Conservation (phyloP, 1,140 invertebrate genomes). For the Trichomalopsis sarcophagae region DNA sequence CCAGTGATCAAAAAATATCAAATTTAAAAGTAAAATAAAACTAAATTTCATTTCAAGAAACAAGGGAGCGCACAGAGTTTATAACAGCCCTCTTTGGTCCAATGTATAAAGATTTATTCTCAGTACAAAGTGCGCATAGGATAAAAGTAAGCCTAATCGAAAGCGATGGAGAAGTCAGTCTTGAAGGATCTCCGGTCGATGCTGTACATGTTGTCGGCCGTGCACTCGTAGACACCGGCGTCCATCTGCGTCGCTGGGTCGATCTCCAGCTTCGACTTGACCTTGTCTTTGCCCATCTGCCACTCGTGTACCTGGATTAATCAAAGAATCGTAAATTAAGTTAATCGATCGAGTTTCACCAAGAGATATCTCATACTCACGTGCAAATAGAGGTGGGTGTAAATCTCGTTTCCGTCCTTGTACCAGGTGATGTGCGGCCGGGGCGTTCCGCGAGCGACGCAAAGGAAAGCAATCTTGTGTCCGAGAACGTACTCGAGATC, state of each 20-base stretch:
- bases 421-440: constrained; percentile 93
- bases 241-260: constrained; percentile 96
- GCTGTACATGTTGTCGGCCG: constrained; percentile 95
- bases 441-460: constrained; percentile 89
- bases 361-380: constrained; percentile 76
- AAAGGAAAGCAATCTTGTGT: constrained; percentile 94
- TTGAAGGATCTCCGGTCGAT: constrained; percentile 92
- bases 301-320: constrained; percentile 89
- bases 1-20: too few species aligned
- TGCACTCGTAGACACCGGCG: constrained; percentile 92
- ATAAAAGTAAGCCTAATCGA: constrained; percentile 78
- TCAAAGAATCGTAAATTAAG: neutral
- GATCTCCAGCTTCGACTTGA: constrained; percentile 95
- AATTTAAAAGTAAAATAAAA: neutral
- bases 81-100: constrained; percentile 1
- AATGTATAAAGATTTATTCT: constrained; percentile 13
- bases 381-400: constrained; percentile 90
- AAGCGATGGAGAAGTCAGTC: constrained; percentile 93
- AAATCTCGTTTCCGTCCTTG: constrained; percentile 93
- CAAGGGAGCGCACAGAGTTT: neutral
- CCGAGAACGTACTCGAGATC: constrained; percentile 94
- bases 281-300: constrained; percentile 85
- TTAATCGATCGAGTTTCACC: neutral
- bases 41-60: neutral
- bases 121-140: constrained; percentile 28